These are phyloP conservation scores for Nipponia nippon DNA, from an alignment of 2,113 vertebrate species.

Conservation along the genomic window DNA sequence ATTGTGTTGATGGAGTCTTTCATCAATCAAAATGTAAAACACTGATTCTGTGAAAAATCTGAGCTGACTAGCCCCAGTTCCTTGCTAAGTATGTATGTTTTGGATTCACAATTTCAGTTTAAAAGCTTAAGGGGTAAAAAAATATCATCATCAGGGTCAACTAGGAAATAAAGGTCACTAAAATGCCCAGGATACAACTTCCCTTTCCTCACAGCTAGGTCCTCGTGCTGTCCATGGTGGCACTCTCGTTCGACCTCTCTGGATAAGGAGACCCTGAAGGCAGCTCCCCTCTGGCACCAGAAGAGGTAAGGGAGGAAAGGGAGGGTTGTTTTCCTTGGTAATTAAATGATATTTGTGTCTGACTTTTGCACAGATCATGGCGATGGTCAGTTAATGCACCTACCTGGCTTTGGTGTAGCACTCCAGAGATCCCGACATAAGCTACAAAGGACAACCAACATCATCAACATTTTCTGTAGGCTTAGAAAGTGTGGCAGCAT, in stretches of 20 bases:
- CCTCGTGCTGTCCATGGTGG: background rate
- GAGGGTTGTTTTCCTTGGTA: background rate
- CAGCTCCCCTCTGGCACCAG: background rate
- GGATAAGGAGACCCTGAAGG: background rate
- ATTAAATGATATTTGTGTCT: background rate
- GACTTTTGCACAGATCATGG: too few species aligned
- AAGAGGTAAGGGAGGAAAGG: background rate
- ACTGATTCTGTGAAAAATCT: background rate
- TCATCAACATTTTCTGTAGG: accelerated
- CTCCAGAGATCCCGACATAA: background rate
- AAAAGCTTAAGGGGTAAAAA: background rate
- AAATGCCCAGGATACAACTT: background rate
- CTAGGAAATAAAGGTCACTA: background rate
- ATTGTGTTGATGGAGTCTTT: background rate
- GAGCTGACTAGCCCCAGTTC: background rate
- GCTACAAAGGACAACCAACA: background rate
- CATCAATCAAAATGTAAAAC: background rate
- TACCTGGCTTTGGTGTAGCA: background rate
- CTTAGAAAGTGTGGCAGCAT: background rate
- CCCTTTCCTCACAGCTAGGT: background rate
- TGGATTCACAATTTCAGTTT: background rate
- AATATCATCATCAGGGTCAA: background rate
- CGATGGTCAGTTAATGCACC: background rate
- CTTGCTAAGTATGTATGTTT: background rate
- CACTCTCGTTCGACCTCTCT: accelerated